A percentile compares a stretch with the other conserved stretches of the same genome.
phyloP scores from a whole-genome alignment of 2,888 invertebrate species.

The Mesorhabditis sp. region DNA sequence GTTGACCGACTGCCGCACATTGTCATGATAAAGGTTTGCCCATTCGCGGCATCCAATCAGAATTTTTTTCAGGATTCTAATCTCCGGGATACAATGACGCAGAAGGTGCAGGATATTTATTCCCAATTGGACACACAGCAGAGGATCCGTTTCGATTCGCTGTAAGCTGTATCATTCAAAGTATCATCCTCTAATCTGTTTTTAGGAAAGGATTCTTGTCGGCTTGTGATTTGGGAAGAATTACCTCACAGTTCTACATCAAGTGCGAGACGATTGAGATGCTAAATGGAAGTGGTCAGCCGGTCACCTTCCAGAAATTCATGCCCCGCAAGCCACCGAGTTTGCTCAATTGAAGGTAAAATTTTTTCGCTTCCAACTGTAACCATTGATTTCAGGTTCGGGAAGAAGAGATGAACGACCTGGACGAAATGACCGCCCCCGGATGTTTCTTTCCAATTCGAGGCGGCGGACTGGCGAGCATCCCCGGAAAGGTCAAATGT shows the following conservation, averaged over 20 bases:
- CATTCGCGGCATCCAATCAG: not conserved
- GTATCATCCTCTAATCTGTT: not conserved
- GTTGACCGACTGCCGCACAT: constrained; percentile 71
- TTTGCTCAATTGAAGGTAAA: constrained; percentile 86
- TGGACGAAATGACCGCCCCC: constrained; percentile 73
- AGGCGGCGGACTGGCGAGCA: constrained; percentile 81
- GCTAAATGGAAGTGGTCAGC: constrained; percentile 35
- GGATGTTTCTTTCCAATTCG: constrained; percentile 76
- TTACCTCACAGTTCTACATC: constrained; percentile 94
- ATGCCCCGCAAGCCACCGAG: constrained; percentile 78
- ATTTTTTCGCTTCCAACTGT: constrained; percentile 2
- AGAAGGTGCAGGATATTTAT: constrained; percentile 77
- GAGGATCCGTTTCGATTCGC: constrained; percentile 86
- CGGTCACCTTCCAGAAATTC: constrained; percentile 62
- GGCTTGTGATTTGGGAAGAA: constrained; percentile 79
- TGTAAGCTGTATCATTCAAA: constrained; percentile 50
- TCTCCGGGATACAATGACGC: constrained; percentile 74
- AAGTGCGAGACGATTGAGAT: constrained; percentile 86
- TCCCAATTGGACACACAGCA: constrained; percentile 81
- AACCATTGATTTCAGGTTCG: constrained; percentile 68
- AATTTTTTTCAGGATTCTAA: constrained; percentile 67
- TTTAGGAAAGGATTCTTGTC: constrained; percentile 47
- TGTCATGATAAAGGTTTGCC: constrained; percentile 57
- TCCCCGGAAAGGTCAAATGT: constrained; percentile 90
- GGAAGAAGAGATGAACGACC: constrained; percentile 87